Evolutionary conservation across 1,140 invertebrate genomes (phyloP), one percentile per base, ranked within the genome.

Genomic region (Belonocnema kinseyi): DNA sequence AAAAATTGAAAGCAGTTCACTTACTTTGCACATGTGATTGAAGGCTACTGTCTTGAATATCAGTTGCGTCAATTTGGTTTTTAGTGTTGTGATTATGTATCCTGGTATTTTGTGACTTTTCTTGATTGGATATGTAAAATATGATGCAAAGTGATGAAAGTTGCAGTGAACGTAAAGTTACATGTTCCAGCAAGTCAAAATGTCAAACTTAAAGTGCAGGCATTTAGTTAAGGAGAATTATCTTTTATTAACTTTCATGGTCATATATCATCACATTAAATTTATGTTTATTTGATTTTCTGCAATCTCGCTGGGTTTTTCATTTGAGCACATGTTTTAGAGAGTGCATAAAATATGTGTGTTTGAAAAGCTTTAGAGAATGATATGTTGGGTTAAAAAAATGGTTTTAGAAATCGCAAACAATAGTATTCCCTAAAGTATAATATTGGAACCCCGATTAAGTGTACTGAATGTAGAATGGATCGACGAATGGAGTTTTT

Each of bases 71-170:
- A 16, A 66, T 66, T 66, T 66, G 33, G 16, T 40, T 66, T 66
- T 16, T 40, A 66, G 3, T n/a, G 13, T 40, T 66, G 12, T 26
- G 13, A 54, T 54, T 54, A 10, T 17, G 53, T 8, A 46, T 66
- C 14, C 33, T 26, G 33, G 21, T 14, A 33, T 66, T 61, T 33
- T 40, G 61, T 40, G 61, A 33, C 46, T 66, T 66, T 66, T 2
- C 61, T 3, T 66, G 61, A 66, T 66, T 66, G 61, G 61, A 66
- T 66, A 66, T 66, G 61, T 66, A 66, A 66, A 66, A 66, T 66
- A 66, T 46, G 61, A 33, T 66, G 26, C 40, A 66, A 40, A 66
- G 26, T 66, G 61, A 46, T 66, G 61, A 66, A 66, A 66, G 61
- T 66, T 40, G n/a, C 4, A 33, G 61, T 66, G 14, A 66, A 66